A percentile compares a stretch with the other conserved stretches of the same genome.
Conservation (phyloP, 2,797 vertebrate species). For the Pogonophryne albipinna region DNA sequence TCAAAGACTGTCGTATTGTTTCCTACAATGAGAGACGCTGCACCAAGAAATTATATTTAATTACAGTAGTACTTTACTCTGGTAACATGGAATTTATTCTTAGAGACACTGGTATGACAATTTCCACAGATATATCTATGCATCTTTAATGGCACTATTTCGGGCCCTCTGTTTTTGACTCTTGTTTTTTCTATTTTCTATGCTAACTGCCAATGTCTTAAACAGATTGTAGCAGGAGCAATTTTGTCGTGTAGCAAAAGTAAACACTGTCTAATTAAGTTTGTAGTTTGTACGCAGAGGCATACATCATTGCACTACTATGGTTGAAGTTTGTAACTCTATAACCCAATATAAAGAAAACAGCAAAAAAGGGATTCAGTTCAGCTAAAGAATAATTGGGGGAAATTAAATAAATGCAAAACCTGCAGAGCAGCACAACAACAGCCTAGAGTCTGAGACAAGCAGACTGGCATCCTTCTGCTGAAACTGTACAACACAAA, state of each 20-base stretch:
- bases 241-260: not conserved
- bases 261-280: not conserved
- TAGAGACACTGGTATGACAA: not conserved
- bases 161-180: not conserved
- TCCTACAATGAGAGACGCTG: not conserved
- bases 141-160: conserved; percentile 1
- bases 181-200: not conserved
- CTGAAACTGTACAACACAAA: not conserved
- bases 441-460: not conserved
- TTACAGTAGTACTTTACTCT: not conserved
- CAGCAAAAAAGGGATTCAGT: not conserved
- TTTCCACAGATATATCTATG: not conserved
- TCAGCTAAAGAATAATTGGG: not conserved
- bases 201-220: not conserved
- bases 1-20: not conserved
- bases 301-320: not conserved
- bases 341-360: not conserved
- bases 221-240: not conserved
- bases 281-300: not conserved
- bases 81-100: not conserved
- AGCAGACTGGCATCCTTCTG: not conserved
- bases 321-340: not conserved
- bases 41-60: not conserved
- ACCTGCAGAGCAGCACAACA: not conserved
- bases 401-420: conserved; percentile 8